phyloP scores from a whole-genome alignment of 2,113 vertebrate species.

The Arothron firmamentum region DNA sequence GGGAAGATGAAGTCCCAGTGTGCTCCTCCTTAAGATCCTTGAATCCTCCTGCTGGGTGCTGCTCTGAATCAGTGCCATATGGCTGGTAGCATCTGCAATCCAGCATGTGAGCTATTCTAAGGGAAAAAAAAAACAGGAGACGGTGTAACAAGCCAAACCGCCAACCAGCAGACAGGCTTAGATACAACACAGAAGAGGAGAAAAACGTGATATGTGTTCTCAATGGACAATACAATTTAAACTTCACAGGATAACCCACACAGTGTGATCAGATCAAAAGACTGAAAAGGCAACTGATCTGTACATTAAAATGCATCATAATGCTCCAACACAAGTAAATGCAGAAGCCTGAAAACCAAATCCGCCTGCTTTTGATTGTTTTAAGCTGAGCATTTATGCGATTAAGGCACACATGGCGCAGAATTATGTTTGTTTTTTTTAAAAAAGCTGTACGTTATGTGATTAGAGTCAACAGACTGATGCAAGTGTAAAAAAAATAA shows the following conservation, averaged over 20 bases:
- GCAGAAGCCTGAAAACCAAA: slow-evolving; percentile 15
- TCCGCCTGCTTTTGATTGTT: slow-evolving; percentile 5
- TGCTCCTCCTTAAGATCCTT: slow-evolving; percentile 27
- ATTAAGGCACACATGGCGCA: neutral
- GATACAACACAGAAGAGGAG: slow-evolving; percentile 27
- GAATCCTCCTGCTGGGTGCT: slow-evolving; percentile 29
- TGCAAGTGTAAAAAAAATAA: neutral
- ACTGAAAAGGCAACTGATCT: neutral
- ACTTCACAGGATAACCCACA: slow-evolving; percentile 20
- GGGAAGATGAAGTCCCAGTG: slow-evolving; percentile 20
- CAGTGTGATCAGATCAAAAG: slow-evolving; percentile 39
- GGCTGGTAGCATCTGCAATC: slow-evolving; percentile 56
- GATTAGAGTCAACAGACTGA: slow-evolving; percentile 1
- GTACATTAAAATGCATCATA: slow-evolving; percentile 20
- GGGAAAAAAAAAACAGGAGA: slow-evolving; percentile 33
- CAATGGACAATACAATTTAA: slow-evolving; percentile 16
- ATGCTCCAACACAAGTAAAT: slow-evolving; percentile 1
- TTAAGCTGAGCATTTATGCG: slow-evolving; percentile 1
- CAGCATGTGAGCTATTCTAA: slow-evolving; percentile 49
- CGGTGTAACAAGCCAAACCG: slow-evolving; percentile 49
- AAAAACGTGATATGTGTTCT: slow-evolving; percentile 24
- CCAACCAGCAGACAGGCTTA: slow-evolving; percentile 49
- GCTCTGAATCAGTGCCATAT: slow-evolving; percentile 54
- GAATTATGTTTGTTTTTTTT: neutral
- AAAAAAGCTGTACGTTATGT: neutral